These are phyloP conservation scores for Drosophila heteroneura DNA, from an alignment of 2,888 invertebrate species.

Conservation along the genomic window DNA sequence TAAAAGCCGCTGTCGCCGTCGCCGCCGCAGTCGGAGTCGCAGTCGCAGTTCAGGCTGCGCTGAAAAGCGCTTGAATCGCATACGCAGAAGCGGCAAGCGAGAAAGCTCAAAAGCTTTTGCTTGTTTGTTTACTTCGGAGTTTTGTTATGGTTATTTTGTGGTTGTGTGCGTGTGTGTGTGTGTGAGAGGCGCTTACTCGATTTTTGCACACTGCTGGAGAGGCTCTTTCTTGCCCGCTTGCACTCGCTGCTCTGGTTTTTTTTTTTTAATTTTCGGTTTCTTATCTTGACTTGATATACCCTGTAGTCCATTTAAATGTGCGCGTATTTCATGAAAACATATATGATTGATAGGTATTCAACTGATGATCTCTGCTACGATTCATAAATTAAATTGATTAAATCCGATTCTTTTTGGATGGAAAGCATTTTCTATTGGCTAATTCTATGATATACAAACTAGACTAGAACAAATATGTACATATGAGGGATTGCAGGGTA, in stretches of 20 bases:
- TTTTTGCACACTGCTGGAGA: conserved; percentile 68
- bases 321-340: background rate
- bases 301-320: background rate
- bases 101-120: conserved; percentile 63
- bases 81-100: conserved; percentile 26
- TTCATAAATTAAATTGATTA: background rate
- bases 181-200: conserved; percentile 33
- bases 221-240: conserved; percentile 39
- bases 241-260: conserved; percentile 18
- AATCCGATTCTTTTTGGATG: background rate
- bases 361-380: background rate
- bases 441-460: background rate
- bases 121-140: conserved; percentile 38
- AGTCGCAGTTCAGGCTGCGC: conserved; percentile 21
- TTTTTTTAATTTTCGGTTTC: conserved; percentile 13
- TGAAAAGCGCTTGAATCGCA: conserved; percentile 35
- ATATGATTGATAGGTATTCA: background rate
- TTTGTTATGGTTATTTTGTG: conserved; percentile 10
- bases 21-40: background rate
- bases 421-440: background rate
- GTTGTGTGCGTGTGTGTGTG: conserved; percentile 7
- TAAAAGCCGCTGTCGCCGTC: conserved; percentile 48
- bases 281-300: conserved; percentile 1
- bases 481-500: conserved; percentile 5
- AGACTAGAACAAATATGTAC: background rate